Percentiles rank a stretch among this genome's conserved stretches.
Evolutionary conservation across 2,113 vertebrate genomes (phyloP).

Genomic region (Choloepus hoffmanni): DNA sequence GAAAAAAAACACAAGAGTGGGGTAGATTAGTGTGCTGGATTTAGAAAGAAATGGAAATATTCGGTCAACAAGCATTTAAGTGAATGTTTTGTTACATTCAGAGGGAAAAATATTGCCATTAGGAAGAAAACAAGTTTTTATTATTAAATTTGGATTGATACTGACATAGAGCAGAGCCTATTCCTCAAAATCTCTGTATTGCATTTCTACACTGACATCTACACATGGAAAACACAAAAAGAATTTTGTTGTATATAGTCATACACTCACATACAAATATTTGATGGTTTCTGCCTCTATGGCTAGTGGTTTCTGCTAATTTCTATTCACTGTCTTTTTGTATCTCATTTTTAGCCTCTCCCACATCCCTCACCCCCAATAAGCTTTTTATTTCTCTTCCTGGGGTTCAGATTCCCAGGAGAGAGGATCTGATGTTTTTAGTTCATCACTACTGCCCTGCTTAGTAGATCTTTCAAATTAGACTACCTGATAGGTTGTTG

Average conservation of each 20-base stretch:
- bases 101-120: not conserved
- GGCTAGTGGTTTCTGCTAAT: not conserved
- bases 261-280: not conserved
- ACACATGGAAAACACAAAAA: not conserved
- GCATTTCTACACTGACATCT: not conserved
- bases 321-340: not conserved
- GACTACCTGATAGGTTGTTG: not conserved
- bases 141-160: not conserved
- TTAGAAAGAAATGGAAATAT: conserved; percentile 9
- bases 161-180: not conserved
- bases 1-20: not conserved
- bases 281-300: not conserved
- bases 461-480: not conserved
- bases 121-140: not conserved
- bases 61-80: not conserved
- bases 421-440: not conserved
- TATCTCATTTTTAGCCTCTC: not conserved
- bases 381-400: not conserved
- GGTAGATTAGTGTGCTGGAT: not conserved
- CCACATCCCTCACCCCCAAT: not conserved
- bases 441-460: not conserved
- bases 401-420: not conserved
- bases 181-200: not conserved
- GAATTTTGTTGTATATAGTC: not conserved
- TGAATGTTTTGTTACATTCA: not conserved